Conservation (phyloP, 2,888 invertebrate genomes). For the Bellardia pandia region DNA sequence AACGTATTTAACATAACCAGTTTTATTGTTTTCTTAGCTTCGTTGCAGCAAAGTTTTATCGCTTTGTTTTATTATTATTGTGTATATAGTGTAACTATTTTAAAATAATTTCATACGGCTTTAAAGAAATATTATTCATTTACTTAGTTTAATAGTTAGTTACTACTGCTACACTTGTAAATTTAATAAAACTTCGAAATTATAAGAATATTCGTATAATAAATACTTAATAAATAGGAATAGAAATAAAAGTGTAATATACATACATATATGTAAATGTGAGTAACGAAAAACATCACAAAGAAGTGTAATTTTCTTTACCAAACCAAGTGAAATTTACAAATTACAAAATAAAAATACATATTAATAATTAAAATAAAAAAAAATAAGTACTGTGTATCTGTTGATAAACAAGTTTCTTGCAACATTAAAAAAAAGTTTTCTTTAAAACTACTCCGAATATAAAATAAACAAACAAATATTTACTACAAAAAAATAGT, state of each 20-base stretch:
- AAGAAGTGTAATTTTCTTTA: not conserved
- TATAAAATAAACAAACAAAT: not conserved
- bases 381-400: constrained; percentile 12
- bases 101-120: constrained; percentile 58
- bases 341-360: constrained; percentile 13
- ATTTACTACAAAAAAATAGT: not conserved
- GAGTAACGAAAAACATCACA: not conserved
- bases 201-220: not conserved
- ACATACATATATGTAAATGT: constrained; percentile 8
- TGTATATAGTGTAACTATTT: constrained; percentile 57
- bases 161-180: constrained; percentile 1
- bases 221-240: not conserved
- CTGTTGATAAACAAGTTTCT: constrained; percentile 35
- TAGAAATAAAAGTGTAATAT: not conserved
- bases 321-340: not conserved
- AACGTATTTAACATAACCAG: constrained; percentile 72
- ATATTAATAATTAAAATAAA: not conserved
- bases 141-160: constrained; percentile 14
- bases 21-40: constrained; percentile 64
- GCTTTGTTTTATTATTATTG: constrained; percentile 37
- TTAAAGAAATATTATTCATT: constrained; percentile 12
- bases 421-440: not conserved
- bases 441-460: not conserved
- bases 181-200: not conserved
- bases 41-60: constrained; percentile 46